phyloP scores from a whole-genome alignment of 2,797 vertebrate genomes.

The Gobio occitaniae region DNA sequence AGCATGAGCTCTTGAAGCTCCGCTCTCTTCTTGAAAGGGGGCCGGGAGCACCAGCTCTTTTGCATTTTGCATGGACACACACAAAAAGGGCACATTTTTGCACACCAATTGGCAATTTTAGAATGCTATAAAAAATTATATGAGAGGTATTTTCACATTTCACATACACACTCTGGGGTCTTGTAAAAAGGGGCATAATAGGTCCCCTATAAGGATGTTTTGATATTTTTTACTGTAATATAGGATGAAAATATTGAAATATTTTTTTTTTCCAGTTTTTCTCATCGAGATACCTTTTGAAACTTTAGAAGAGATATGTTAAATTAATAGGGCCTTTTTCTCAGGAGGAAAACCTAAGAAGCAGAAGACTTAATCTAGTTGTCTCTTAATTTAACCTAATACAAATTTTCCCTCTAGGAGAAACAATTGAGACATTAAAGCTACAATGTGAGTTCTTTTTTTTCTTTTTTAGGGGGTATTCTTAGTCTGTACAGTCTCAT shows the following conservation, averaged over 20 bases:
- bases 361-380: background rate
- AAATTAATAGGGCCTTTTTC: background rate
- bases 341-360: background rate
- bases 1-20: no score
- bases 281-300: background rate
- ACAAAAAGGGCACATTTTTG: no score
- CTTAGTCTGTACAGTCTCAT: background rate
- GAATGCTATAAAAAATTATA: no score
- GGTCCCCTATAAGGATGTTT: no score
- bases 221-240: background rate
- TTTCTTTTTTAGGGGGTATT: constrained; percentile 4
- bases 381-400: background rate
- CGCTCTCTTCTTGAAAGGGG: no score
- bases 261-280: background rate
- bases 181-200: no score
- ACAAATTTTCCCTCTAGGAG: background rate
- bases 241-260: background rate
- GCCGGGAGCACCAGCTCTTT: no score
- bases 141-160: no score
- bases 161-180: no score
- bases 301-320: background rate
- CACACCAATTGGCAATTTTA: no score
- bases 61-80: no score
- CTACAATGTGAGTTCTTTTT: background rate
- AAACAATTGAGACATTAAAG: constrained; percentile 18